Conservation (phyloP, 1,140 invertebrate species). For the Metaphire vulgaris region DNA sequence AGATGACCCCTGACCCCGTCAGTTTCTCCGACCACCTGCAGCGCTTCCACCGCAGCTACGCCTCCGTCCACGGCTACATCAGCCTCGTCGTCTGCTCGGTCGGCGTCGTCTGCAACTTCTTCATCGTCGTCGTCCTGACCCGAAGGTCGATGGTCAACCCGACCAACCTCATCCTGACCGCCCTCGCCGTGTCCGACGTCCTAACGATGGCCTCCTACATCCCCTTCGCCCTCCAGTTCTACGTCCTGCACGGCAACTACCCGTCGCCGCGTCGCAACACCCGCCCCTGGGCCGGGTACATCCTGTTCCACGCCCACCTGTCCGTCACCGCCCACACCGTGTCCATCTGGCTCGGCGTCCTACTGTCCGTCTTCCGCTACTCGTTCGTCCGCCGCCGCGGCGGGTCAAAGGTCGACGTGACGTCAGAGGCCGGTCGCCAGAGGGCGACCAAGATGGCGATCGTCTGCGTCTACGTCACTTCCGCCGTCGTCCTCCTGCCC, state of each 20-base stretch:
- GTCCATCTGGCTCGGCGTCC: constrained; percentile 84
- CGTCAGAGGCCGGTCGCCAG: not conserved
- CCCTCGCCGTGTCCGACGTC: constrained; percentile 73
- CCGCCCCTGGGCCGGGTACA: constrained; percentile 40
- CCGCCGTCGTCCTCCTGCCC: constrained; percentile 5
- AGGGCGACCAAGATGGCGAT: not conserved
- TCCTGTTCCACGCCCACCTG: constrained; percentile 58
- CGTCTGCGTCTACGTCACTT: constrained; percentile 1
- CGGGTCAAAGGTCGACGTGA: constrained; percentile 56
- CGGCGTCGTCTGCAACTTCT: constrained; percentile 75
- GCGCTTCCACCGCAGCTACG: constrained; percentile 43
- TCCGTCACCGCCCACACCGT: constrained; percentile 77
- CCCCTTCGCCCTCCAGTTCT: constrained; percentile 67
- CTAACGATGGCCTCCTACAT: constrained; percentile 80
- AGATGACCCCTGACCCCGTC: not conserved
- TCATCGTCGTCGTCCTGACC: constrained; percentile 82
- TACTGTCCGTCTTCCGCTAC: constrained; percentile 83
- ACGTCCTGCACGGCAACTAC: constrained; percentile 35
- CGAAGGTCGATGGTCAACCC: constrained; percentile 73
- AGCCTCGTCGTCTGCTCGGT: constrained; percentile 72
- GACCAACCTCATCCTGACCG: constrained; percentile 59
- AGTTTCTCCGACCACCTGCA: constrained; percentile 30
- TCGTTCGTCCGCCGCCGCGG: constrained; percentile 69
- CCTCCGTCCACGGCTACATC: constrained; percentile 62
- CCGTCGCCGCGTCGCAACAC: not conserved